A percentile compares a stretch with the other conserved stretches of the same genome.
phyloP scores from a whole-genome alignment of 1,140 invertebrate genomes.

The Drosophila repletoides region DNA sequence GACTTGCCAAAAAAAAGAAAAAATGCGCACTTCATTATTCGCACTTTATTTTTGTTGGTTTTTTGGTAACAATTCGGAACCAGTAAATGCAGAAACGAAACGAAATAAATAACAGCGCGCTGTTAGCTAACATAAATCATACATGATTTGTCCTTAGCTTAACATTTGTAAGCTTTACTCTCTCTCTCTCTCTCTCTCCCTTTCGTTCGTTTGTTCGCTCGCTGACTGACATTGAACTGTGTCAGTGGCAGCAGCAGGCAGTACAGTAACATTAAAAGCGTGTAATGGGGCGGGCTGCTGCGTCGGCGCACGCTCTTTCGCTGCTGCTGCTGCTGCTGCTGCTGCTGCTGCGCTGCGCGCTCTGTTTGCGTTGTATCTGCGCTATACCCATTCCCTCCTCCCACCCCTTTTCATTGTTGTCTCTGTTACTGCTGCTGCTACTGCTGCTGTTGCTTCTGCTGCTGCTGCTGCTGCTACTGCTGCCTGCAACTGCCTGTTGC shows the following conservation, averaged over 20 bases:
- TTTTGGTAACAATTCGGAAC: conserved; percentile 1
- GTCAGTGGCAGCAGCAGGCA: conserved; percentile 55
- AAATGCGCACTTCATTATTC: conserved; percentile 37
- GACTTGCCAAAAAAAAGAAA: conserved; percentile 36
- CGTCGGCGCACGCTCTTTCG: conserved; percentile 28
- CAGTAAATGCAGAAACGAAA: background rate
- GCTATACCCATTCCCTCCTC: background rate
- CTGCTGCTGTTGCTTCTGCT: background rate
- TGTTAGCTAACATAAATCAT: conserved; percentile 29
- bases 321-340: conserved; percentile 7
- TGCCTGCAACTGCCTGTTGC: conserved; percentile 4
- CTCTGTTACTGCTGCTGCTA: conserved; percentile 13
- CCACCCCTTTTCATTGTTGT: conserved; percentile 26
- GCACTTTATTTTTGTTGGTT: background rate
- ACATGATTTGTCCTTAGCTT: conserved; percentile 41
- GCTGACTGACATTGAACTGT: conserved; percentile 64
- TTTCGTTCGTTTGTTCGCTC: background rate
- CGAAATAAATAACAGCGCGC: conserved; percentile 5
- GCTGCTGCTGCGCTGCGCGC: conserved; percentile 24
- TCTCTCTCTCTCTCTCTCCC: conserved; percentile 5
- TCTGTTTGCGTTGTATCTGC: conserved; percentile 25
- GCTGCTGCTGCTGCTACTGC: background rate
- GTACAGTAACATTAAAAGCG: conserved; percentile 26
- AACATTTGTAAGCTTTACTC: conserved; percentile 32
- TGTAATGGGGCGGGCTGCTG: conserved; percentile 57